Evolutionary conservation across 2,113 vertebrate species (phyloP).

Genomic region (Oenanthe melanoleuca): DNA sequence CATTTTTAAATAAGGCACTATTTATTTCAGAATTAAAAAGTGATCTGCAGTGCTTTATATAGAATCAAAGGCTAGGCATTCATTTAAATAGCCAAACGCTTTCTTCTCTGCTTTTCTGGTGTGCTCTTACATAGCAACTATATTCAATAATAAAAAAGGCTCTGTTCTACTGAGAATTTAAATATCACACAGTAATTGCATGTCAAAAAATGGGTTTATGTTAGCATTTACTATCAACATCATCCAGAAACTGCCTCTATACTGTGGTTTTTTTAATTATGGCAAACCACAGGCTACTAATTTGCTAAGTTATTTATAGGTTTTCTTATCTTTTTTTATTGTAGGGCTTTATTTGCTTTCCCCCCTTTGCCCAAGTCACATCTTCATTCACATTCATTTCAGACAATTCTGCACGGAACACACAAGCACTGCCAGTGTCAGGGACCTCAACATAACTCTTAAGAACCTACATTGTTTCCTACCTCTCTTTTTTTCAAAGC

Average conservation of each 20-base stretch:
- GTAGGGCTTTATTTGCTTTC: not conserved
- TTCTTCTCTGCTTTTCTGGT: not conserved
- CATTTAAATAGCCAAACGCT: not conserved
- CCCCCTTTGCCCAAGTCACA: not conserved
- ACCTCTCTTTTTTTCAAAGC: not conserved
- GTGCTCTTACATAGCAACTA: not conserved
- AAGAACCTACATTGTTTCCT: not conserved
- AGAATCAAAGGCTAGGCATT: not conserved
- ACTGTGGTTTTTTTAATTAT: not conserved
- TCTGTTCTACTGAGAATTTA: not conserved
- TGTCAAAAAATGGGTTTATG: not conserved
- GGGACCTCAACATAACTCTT: not conserved
- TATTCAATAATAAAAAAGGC: not conserved
- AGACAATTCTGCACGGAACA: not conserved
- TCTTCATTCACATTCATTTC: not conserved
- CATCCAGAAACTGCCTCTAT: not conserved
- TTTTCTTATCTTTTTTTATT: not conserved
- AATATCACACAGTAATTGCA: not conserved
- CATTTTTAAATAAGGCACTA: not conserved
- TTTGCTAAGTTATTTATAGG: not conserved
- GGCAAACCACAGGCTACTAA: not conserved
- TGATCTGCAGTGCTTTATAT: not conserved
- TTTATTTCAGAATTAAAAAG: not conserved
- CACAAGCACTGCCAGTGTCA: not conserved
- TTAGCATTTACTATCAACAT: not conserved